Evolutionary conservation across 1,140 invertebrate genomes (phyloP).

Genomic region (Brevipalpus yothersi): DNA sequence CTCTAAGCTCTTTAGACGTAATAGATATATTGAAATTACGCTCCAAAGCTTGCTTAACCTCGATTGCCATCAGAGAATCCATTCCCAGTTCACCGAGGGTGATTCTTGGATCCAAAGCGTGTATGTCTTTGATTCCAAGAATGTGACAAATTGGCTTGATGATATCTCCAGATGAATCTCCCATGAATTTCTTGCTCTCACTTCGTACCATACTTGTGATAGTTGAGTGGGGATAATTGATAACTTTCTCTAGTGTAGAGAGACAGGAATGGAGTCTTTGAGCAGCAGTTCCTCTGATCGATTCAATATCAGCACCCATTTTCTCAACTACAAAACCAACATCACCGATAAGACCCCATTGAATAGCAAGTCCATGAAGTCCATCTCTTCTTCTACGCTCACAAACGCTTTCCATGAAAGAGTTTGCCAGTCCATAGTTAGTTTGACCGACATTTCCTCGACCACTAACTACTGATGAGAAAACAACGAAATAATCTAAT

Average conservation of each 20-base stretch:
- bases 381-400: constrained; percentile 23
- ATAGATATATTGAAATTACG: constrained; percentile 7
- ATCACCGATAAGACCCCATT: constrained; percentile 94
- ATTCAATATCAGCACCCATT: constrained; percentile 41
- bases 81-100: constrained; percentile 75
- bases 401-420: not conserved
- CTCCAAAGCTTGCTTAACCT: constrained; percentile 41
- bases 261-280: constrained; percentile 73
- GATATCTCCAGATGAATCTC: constrained; percentile 23
- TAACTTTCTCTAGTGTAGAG: constrained; percentile 50
- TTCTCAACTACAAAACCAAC: constrained; percentile 61
- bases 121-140: constrained; percentile 42
- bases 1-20: constrained; percentile 5
- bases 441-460: not conserved
- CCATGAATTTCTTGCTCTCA: constrained; percentile 24
- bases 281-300: constrained; percentile 69
- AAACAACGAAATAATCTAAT: constrained; percentile 73
- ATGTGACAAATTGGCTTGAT: constrained; percentile 19
- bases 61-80: constrained; percentile 88
- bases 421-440: not conserved
- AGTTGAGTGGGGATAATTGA: not conserved
- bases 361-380: constrained; percentile 55
- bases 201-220: constrained; percentile 9
- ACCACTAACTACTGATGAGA: constrained; percentile 47
- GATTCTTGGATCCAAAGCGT: constrained; percentile 42